Evolutionary conservation across 2,113 vertebrate genomes (phyloP).

Genomic region (Vombatus ursinus): DNA sequence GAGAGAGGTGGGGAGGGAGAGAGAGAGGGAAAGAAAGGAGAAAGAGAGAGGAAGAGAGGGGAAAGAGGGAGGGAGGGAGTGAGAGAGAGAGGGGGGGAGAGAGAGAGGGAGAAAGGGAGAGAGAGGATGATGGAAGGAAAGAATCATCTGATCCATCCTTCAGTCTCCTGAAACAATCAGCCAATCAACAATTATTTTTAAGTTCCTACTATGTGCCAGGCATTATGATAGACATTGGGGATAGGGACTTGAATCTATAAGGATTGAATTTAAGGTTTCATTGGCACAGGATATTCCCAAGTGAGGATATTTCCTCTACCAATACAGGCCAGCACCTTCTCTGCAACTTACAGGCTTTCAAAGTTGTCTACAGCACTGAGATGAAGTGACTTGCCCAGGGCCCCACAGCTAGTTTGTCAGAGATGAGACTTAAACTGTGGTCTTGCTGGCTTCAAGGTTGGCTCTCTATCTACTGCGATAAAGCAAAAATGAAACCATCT

Average conservation of each 20-base stretch:
- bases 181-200: not conserved
- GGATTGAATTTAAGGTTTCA: not conserved
- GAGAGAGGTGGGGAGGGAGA: too few species aligned
- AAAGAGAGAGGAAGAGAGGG: too few species aligned
- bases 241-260: not conserved
- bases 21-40: too few species aligned
- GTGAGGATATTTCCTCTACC: not conserved
- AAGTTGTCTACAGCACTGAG: not conserved
- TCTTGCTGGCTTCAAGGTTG: not conserved
- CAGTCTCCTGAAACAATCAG: not conserved
- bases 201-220: not conserved
- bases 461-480: not conserved
- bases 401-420: not conserved
- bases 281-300: not conserved
- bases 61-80: rapidly evolving
- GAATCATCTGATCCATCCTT: not conserved
- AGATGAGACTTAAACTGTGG: not conserved
- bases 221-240: not conserved
- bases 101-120: too few species aligned
- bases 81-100: too few species aligned
- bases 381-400: not conserved
- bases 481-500: not conserved
- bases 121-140: not conserved
- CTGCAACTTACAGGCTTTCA: not conserved
- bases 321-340: not conserved